Conservation (phyloP, 2,797 vertebrate species). For the Arnoldichthys spilopterus region DNA sequence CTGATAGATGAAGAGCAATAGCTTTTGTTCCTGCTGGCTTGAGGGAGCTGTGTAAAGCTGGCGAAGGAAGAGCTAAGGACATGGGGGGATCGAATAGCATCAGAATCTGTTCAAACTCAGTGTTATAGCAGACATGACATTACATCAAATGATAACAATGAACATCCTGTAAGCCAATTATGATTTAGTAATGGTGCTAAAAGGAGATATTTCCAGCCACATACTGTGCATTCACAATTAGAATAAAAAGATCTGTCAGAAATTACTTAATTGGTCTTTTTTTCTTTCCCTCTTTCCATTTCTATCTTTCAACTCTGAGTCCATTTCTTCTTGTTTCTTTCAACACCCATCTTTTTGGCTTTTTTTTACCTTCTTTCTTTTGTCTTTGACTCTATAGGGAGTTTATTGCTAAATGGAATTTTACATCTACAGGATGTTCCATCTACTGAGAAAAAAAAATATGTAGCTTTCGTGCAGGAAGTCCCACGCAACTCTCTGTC, state of each 20-base stretch:
- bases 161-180: constrained; percentile 51
- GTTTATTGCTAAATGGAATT: constrained; percentile 3
- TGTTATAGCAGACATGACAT: constrained; percentile 28
- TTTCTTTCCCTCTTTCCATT: neutral
- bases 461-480: constrained; percentile 55
- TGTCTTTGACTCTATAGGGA: constrained; percentile 17
- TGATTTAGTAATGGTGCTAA: constrained; percentile 40
- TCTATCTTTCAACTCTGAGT: neutral
- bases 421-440: constrained; percentile 54
- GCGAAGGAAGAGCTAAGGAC: constrained; percentile 46
- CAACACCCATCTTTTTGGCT: constrained; percentile 14
- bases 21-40: constrained; percentile 59
- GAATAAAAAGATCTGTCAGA: constrained; percentile 25
- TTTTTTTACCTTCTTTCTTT: constrained; percentile 13
- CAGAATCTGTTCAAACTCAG: constrained; percentile 32
- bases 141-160: constrained; percentile 37
- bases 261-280: neutral
- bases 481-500: constrained; percentile 41
- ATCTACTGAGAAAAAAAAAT: constrained; percentile 53
- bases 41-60: constrained; percentile 67
- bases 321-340: constrained; percentile 7
- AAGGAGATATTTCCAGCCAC: constrained; percentile 24
- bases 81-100: constrained; percentile 65
- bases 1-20: constrained; percentile 61
- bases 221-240: constrained; percentile 32